Evolutionary conservation across 1,140 invertebrate genomes (phyloP).

Genomic region (Drusus annulatus): DNA sequence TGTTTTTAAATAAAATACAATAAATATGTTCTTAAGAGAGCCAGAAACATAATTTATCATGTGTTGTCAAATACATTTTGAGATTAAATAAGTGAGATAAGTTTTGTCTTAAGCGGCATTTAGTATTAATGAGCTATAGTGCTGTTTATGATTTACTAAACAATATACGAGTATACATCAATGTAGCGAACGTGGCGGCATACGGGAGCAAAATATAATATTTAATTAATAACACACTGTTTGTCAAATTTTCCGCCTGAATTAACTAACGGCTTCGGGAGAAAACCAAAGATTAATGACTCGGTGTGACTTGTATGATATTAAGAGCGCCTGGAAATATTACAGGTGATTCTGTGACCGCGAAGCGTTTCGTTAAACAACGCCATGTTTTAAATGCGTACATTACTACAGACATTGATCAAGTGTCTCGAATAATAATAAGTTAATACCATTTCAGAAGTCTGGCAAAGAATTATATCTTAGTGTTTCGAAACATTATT

Average conservation of each 20-base stretch:
- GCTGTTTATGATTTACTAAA: no score
- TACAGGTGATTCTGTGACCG: constrained; percentile 9
- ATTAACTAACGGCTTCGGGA: constrained; percentile 30
- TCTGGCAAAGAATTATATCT: no score
- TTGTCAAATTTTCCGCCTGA: constrained; percentile 45
- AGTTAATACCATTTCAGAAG: not conserved
- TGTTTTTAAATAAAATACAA: no score
- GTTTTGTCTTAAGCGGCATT: no score
- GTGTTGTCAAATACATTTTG: no score
- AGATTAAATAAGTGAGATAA: no score
- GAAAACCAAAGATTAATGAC: constrained; percentile 50
- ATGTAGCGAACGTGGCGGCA: no score
- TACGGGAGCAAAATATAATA: not conserved
- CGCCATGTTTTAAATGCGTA: constrained; percentile 10
- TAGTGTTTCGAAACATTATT: no score
- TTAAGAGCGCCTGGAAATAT: constrained; percentile 25
- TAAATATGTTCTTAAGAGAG: no score
- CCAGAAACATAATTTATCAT: no score
- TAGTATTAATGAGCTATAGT: no score
- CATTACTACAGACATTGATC: not conserved
- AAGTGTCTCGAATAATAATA: not conserved
- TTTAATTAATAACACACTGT: constrained; percentile 36
- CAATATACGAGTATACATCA: no score
- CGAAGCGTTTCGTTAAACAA: not conserved
- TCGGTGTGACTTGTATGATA: constrained; percentile 30